A percentile compares a stretch with the other conserved stretches of the same genome.
Evolutionary conservation across 2,888 invertebrate species (phyloP).

Genomic region (Hydroisotoma schaefferi): DNA sequence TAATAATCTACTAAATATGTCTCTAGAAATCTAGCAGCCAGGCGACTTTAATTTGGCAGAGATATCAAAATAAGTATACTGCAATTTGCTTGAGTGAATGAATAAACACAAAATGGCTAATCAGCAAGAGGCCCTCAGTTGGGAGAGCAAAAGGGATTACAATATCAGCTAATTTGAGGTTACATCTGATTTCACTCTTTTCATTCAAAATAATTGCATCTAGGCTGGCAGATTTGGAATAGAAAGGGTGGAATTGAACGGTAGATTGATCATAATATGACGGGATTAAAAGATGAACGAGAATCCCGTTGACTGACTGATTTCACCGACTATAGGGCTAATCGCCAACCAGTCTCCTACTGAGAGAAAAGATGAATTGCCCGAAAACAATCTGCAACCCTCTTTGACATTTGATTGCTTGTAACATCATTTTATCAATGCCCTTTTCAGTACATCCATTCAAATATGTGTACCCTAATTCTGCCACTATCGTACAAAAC

Average conservation of each 20-base stretch:
- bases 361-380: constrained; percentile 10
- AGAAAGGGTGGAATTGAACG: not conserved
- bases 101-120: constrained; percentile 47
- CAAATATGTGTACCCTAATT: too few species aligned
- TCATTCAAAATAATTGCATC: not conserved
- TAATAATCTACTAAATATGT: not conserved
- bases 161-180: constrained; percentile 45
- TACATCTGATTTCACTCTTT: constrained; percentile 8
- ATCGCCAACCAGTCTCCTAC: constrained; percentile 31
- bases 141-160: constrained; percentile 21
- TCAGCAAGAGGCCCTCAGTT: constrained; percentile 44
- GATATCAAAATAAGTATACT: not conserved
- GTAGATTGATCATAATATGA: not conserved
- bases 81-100: constrained; percentile 46
- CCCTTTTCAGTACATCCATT: too few species aligned
- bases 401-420: not conserved
- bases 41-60: not conserved
- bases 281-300: not conserved
- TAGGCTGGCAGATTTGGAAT: not conserved
- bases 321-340: too few species aligned
- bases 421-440: not conserved
- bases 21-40: not conserved
- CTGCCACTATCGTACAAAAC: too few species aligned
- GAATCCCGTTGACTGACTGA: not conserved
- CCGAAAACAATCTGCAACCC: not conserved